Percentiles rank a stretch among this genome's conserved stretches.
Evolutionary conservation across 2,888 invertebrate genomes (phyloP).

Genomic region (Lymantria dispar): DNA sequence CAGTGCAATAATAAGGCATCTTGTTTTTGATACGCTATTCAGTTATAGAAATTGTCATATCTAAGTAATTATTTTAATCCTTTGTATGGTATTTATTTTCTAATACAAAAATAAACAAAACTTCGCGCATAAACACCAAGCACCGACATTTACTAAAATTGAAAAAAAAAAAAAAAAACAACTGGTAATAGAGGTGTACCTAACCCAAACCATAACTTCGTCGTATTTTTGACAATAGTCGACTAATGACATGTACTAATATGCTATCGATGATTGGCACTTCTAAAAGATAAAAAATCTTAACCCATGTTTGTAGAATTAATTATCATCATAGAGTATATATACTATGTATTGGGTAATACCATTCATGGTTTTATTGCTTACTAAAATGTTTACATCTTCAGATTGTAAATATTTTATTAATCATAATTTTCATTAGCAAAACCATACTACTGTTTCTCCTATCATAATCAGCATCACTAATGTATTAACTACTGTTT

Average conservation of each 20-base stretch:
- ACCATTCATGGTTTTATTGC: too few species aligned
- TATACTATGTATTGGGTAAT: too few species aligned
- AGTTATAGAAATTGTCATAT: slow-evolving; percentile 50
- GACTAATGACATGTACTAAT: slow-evolving; percentile 2
- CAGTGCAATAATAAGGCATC: slow-evolving; percentile 79
- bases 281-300: not conserved
- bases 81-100: slow-evolving; percentile 28
- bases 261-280: too few species aligned
- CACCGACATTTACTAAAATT: slow-evolving; percentile 62
- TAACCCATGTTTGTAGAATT: too few species aligned
- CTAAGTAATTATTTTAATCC: slow-evolving; percentile 31
- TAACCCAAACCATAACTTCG: not conserved
- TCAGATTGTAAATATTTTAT: too few species aligned
- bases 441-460: too few species aligned
- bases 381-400: too few species aligned
- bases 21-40: slow-evolving; percentile 44
- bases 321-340: too few species aligned
- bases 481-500: too few species aligned
- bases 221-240: slow-evolving; percentile 32
- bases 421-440: too few species aligned
- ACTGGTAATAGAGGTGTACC: not conserved
- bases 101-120: slow-evolving; percentile 67
- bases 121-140: slow-evolving; percentile 69
- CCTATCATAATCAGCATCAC: too few species aligned
- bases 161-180: slow-evolving; percentile 35